A percentile compares a stretch with the other conserved stretches of the same genome.
Conservation (phyloP, 2,888 invertebrate genomes). For the Rhabditophanes sp. region DNA sequence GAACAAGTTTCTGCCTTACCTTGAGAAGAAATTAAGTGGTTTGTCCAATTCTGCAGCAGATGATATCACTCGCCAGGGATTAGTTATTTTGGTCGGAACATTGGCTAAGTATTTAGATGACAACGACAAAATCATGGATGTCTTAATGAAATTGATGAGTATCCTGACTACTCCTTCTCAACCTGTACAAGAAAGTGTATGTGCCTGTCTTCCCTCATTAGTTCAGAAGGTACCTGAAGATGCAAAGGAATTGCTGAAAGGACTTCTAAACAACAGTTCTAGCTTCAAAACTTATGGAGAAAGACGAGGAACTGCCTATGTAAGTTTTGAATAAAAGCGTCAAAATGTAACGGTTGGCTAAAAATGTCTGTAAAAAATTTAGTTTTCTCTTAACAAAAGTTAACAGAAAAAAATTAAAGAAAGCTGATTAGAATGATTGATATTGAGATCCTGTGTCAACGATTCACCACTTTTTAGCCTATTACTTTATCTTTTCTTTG, state of each 20-base stretch:
- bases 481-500: too few relatives aligned
- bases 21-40: slow-evolving; percentile 15
- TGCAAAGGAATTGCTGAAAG: slow-evolving; percentile 69
- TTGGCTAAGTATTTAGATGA: slow-evolving; percentile 80
- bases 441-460: too few relatives aligned
- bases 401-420: too few relatives aligned
- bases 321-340: too few relatives aligned
- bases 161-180: slow-evolving; percentile 90
- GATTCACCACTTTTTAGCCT: too few relatives aligned
- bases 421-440: too few relatives aligned
- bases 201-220: slow-evolving; percentile 80
- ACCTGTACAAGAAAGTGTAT: slow-evolving; percentile 86
- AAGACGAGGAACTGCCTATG: slow-evolving; percentile 81
- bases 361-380: too few relatives aligned
- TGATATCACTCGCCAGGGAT: slow-evolving; percentile 83
- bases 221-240: slow-evolving; percentile 81
- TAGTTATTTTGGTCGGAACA: slow-evolving; percentile 78
- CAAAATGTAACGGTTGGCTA: too few relatives aligned
- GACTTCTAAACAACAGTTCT: slow-evolving; percentile 66
- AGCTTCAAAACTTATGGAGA: slow-evolving; percentile 83
- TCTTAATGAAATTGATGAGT: slow-evolving; percentile 70
- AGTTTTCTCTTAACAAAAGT: too few relatives aligned
- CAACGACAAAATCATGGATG: slow-evolving; percentile 57
- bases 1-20: slow-evolving; percentile 45
- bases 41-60: slow-evolving; percentile 46